phyloP scores from a whole-genome alignment of 2,797 vertebrate genomes.

The Ctenopoma multispine region DNA sequence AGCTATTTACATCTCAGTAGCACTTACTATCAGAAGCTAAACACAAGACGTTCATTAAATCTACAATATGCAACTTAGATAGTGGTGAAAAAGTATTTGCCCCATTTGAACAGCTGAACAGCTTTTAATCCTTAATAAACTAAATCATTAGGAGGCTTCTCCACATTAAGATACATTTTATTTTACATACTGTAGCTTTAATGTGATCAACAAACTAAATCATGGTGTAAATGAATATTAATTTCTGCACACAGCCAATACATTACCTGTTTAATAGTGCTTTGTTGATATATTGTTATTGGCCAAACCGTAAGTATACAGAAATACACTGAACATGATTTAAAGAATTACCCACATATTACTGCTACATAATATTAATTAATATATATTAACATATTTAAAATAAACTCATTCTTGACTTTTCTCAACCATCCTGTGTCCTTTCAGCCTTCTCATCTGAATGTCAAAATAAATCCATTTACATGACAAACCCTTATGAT shows the following conservation, averaged over 20 bases:
- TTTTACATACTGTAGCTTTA: no score
- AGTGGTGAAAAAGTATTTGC: no score
- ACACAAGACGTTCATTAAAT: conserved; percentile 14
- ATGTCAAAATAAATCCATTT: conserved; percentile 9
- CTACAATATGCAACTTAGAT: no score
- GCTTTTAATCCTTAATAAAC: no score
- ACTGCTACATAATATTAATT: background rate
- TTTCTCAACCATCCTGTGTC: conserved; percentile 13
- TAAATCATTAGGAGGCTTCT: no score
- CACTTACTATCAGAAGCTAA: conserved; percentile 17
- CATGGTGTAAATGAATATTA: background rate
- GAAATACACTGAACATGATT: conserved; percentile 14
- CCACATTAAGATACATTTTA: no score
- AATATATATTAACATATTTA: background rate
- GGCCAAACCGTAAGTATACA: conserved; percentile 22
- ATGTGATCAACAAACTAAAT: conserved; percentile 24
- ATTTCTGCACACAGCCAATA: conserved; percentile 17
- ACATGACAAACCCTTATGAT: conserved; percentile 9
- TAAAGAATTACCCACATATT: background rate
- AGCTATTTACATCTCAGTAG: conserved; percentile 66
- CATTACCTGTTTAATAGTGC: conserved; percentile 9
- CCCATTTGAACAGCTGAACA: no score
- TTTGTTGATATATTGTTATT: conserved; percentile 10
- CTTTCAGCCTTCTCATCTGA: conserved; percentile 24
- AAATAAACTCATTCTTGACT: conserved; percentile 17